phyloP scores from a whole-genome alignment of 1,140 invertebrate species.

The Oscheius sp. region DNA sequence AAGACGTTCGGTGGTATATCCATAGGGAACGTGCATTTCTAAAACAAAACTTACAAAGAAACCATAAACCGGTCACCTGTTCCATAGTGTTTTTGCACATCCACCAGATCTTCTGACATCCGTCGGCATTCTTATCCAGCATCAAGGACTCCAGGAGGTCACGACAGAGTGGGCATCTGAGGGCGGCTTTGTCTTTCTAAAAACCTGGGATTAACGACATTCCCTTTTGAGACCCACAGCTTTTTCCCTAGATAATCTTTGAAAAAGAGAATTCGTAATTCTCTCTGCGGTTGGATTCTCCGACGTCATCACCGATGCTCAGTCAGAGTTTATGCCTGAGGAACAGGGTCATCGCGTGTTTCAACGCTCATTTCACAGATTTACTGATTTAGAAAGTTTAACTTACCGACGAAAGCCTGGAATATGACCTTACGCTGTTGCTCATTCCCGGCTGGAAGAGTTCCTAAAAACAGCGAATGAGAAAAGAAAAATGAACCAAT shows the following conservation, averaged over 20 bases:
- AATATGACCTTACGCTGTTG: not conserved
- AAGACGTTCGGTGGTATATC: conserved; percentile 10
- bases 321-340: not conserved
- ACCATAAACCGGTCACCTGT: not conserved
- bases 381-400: not conserved
- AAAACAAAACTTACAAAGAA: not conserved
- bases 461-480: not conserved
- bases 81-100: not conserved
- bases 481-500: not conserved
- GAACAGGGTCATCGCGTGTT: too few relatives aligned
- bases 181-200: too few relatives aligned
- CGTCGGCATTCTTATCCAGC: not conserved
- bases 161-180: not conserved
- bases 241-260: not conserved
- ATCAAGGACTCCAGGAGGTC: not conserved
- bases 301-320: conserved; percentile 6
- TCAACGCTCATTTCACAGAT: not conserved
- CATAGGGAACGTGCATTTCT: conserved; percentile 1
- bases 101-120: not conserved
- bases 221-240: not conserved
- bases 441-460: not conserved
- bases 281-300: not conserved
- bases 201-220: not conserved
- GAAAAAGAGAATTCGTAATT: not conserved
- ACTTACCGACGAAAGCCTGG: too few relatives aligned